Evolutionary conservation across 2,113 vertebrate genomes (phyloP).

Genomic region (Oreotrochilus melanogaster): DNA sequence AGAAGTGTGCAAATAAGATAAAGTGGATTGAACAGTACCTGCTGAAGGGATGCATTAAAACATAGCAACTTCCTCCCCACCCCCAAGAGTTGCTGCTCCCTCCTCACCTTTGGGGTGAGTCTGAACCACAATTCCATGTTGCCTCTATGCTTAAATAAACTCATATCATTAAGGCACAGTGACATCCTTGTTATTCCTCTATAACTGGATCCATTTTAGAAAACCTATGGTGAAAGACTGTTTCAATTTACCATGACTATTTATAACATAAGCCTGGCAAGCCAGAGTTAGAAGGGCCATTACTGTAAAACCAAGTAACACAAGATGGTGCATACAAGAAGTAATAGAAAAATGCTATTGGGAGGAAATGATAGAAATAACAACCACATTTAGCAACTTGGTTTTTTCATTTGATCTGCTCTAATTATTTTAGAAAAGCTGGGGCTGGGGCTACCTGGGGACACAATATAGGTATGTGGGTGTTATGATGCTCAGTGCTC

Average conservation of each 20-base stretch:
- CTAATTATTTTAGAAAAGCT: not conserved
- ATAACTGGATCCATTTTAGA: not conserved
- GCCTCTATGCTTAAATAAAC: not conserved
- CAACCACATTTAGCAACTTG: not conserved
- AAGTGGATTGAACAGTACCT: not conserved
- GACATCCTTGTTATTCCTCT: not conserved
- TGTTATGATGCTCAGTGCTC: not conserved
- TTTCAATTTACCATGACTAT: not conserved
- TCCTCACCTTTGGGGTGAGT: not conserved
- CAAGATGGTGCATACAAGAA: not conserved
- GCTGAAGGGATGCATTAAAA: not conserved
- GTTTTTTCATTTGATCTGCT: not conserved
- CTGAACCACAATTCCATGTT: not conserved
- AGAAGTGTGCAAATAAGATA: not conserved
- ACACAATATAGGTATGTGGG: rapidly evolving
- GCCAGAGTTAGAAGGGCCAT: not conserved
- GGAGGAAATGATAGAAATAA: not conserved
- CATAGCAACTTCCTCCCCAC: rapidly evolving
- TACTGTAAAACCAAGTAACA: not conserved
- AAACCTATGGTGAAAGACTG: not conserved
- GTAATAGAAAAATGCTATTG: not conserved
- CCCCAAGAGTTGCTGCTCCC: not conserved
- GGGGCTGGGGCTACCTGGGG: not conserved
- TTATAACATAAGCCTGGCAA: not conserved
- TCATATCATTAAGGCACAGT: not conserved